A percentile compares a stretch with the other conserved stretches of the same genome.
Evolutionary conservation across 2,888 invertebrate species (phyloP).

Genomic region (Leptinotarsa juncta): DNA sequence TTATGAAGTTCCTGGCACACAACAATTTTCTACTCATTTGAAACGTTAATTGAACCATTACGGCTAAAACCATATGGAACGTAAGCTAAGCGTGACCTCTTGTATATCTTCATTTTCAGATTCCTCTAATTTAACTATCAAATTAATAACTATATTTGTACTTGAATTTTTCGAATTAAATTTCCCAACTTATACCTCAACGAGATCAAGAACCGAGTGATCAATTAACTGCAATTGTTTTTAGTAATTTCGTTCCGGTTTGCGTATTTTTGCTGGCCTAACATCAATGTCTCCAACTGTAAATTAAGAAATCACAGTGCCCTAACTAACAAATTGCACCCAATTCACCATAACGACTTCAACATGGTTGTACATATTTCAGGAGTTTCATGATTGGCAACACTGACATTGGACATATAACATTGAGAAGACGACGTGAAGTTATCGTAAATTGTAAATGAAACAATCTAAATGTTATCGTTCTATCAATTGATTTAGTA

Average conservation of each 20-base stretch:
- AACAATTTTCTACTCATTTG: neutral
- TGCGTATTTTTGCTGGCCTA: neutral
- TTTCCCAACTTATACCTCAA: slow-evolving; percentile 15
- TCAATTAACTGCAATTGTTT: slow-evolving; percentile 18
- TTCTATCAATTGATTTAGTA: no score
- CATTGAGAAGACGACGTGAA: no score
- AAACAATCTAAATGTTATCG: no score
- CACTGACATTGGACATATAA: no score
- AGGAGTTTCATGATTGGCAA: no score
- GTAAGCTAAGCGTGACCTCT: neutral
- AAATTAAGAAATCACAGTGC: no score
- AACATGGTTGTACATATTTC: no score
- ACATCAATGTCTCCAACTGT: no score
- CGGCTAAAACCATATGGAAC: neutral
- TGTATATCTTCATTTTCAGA: neutral
- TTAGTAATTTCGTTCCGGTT: slow-evolving; percentile 16
- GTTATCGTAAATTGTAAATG: no score
- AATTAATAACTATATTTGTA: slow-evolving; percentile 8
- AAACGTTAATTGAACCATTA: neutral
- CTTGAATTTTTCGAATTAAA: slow-evolving; percentile 16
- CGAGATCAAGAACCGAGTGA: neutral
- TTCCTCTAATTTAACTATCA: slow-evolving; percentile 17
- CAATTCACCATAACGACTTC: no score
- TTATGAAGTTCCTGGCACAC: no score
- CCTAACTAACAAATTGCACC: no score